Evolutionary conservation across 2,888 invertebrate species (phyloP), one percentile per base, ranked within the genome.

Genomic region (Sussaba pulchella): DNA sequence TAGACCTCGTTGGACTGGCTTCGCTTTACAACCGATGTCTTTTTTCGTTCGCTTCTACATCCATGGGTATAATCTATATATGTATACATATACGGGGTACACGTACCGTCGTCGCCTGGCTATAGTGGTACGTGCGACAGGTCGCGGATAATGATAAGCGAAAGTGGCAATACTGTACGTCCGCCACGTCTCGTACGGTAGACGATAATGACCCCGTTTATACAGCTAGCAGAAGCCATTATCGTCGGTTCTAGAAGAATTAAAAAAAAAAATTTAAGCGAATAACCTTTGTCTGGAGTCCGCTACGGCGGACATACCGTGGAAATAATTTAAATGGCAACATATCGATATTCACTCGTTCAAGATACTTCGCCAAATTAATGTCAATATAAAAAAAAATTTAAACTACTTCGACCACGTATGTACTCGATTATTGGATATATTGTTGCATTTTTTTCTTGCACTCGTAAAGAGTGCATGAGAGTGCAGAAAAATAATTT

Each of bases 91-190:
- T 10, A 43, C 6, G 0, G n/a, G 14, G 6, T 45, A 17, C 45
- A 0, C 17, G 14, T 21, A 8, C 24, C 41, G n/a, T 12, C 5
- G 19, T 21, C 41, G n/a, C 10, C 19, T n/a, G 9, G 8, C 24
- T 24, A 14, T 26, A 24, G 43, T 12, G 8, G 43, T 5, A 4
- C 36, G 36, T n/a, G 26, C 41, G n/a, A 19, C 43, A 10, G 43
- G 24, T 63, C 63, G 26, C 63, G 63, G 63, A 63, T 63, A 41
- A 63, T 43, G 63, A 41, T 63, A 63, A 43, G 14, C 12, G 43
- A 63, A 9, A 24, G 24, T 8, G 43, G 1, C 43, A 14, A 63
- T 24, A 26, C 14, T 6, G 41, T n/a, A 24, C 8, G n/a, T 3
- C n/a, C 24, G 36, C 63, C n/a, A n/a, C 21, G 14, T 14, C 21